Evolutionary conservation across 2,113 vertebrate species (phyloP).

Genomic region (Chiloscyllium plagiosum): DNA sequence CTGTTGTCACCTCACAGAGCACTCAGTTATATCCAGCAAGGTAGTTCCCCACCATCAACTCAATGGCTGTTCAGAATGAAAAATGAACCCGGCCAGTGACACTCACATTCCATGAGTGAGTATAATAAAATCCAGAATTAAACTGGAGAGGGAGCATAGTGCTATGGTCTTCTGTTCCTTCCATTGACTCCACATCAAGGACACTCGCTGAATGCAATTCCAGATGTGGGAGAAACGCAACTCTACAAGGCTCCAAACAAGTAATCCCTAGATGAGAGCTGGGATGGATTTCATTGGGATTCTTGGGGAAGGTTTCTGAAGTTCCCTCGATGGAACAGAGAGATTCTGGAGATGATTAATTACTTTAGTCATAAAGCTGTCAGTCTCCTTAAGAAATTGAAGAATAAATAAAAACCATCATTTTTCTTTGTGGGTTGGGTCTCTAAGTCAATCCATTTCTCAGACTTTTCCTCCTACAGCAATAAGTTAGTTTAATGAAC

Average conservation of each 20-base stretch:
- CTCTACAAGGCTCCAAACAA: not conserved
- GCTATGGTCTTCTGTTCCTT: not conserved
- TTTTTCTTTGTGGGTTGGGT: not conserved
- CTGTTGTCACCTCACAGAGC: not conserved
- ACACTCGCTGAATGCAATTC: not conserved
- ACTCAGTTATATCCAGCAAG: not conserved
- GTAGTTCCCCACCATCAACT: not conserved
- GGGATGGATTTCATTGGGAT: not conserved
- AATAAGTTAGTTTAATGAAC: not conserved
- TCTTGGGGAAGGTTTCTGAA: not conserved
- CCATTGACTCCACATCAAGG: not conserved
- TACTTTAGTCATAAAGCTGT: not conserved
- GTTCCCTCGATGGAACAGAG: not conserved
- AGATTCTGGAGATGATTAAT: not conserved
- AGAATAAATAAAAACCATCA: not conserved
- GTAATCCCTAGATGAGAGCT: not conserved
- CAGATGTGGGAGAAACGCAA: not conserved
- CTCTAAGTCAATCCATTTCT: not conserved
- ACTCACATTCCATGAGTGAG: not conserved
- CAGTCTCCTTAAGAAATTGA: not conserved
- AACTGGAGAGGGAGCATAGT: not conserved
- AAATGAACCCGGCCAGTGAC: not conserved
- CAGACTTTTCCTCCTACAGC: not conserved
- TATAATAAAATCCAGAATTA: not conserved
- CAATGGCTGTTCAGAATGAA: not conserved